Evolutionary conservation across 2,113 vertebrate genomes (phyloP).

Genomic region (Rana temporaria): DNA sequence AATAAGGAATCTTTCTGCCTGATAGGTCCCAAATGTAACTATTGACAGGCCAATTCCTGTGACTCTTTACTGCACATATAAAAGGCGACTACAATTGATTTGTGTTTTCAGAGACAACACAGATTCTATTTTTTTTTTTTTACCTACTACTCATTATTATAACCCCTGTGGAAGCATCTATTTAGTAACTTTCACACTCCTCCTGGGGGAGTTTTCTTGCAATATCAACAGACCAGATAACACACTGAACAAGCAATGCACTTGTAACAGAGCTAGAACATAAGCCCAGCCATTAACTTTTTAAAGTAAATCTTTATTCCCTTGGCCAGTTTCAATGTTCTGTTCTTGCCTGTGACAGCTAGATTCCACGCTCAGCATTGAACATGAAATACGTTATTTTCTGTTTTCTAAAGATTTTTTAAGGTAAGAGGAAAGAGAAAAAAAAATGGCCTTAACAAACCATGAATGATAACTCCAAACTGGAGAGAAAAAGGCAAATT

Average conservation of each 20-base stretch:
- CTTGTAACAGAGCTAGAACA: slow-evolving; percentile 36
- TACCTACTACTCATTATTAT: neutral
- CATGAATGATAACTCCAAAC: slow-evolving; percentile 33
- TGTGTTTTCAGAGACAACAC: neutral
- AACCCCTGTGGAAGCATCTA: slow-evolving; percentile 49
- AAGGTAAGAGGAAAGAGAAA: neutral
- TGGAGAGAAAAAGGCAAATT: neutral
- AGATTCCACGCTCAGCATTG: slow-evolving; percentile 41
- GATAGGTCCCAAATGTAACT: neutral
- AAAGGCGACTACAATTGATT: neutral
- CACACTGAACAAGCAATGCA: slow-evolving; percentile 30
- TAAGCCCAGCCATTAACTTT: slow-evolving; percentile 47
- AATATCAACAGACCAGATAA: slow-evolving; percentile 49
- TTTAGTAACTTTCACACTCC: slow-evolving; percentile 29
- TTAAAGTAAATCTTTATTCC: slow-evolving; percentile 50
- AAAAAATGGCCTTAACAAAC: slow-evolving; percentile 29
- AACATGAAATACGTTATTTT: slow-evolving; percentile 51
- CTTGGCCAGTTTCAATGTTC: slow-evolving; percentile 32
- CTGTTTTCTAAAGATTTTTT: slow-evolving; percentile 10
- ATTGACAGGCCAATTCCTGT: neutral
- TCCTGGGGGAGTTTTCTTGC: slow-evolving; percentile 44
- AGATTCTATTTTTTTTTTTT: slow-evolving; percentile 11
- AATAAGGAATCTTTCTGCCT: too few species aligned
- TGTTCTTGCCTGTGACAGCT: slow-evolving; percentile 28
- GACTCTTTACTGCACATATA: neutral